A percentile compares a stretch with the other conserved stretches of the same genome.
phyloP scores from a whole-genome alignment of 1,140 invertebrate genomes.

The Campoletis sonorensis region DNA sequence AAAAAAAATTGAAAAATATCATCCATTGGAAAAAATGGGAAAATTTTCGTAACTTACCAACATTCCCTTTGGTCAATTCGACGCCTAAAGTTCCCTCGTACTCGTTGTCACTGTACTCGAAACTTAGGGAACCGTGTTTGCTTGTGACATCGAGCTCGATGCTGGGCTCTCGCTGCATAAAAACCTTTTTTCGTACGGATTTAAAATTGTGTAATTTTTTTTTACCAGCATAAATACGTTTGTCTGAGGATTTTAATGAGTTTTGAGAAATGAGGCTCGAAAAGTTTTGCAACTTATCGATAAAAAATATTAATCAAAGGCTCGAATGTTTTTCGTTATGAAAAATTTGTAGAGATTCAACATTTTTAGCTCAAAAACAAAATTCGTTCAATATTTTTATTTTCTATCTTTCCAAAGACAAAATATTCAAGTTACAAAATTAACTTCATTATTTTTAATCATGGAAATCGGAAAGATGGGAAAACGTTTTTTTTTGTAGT shows the following conservation, averaged over 20 bases:
- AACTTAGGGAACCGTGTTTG: constrained; percentile 80
- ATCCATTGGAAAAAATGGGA: constrained; percentile 30
- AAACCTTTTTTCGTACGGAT: constrained; percentile 19
- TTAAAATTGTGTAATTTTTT: too few species aligned
- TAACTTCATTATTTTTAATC: too few species aligned
- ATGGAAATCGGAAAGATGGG: neutral
- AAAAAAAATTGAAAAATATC: constrained; percentile 14
- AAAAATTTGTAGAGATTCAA: neutral
- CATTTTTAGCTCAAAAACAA: too few species aligned
- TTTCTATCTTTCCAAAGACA: too few species aligned
- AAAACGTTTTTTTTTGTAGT: neutral
- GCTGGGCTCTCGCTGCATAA: constrained; percentile 70
- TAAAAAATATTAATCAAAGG: constrained; percentile 2
- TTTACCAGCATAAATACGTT: too few species aligned
- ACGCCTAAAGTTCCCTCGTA: constrained; percentile 74
- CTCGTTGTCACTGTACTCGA: constrained; percentile 78
- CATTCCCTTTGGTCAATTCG: constrained; percentile 71
- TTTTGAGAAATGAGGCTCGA: too few species aligned
- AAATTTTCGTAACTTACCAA: constrained; percentile 61
- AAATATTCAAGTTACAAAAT: too few species aligned
- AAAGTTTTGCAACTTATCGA: neutral
- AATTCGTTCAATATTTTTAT: too few species aligned
- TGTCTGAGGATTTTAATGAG: too few species aligned
- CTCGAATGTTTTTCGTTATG: constrained; percentile 20
- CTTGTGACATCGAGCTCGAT: constrained; percentile 82